Evolutionary conservation across 2,888 invertebrate genomes (phyloP).

Genomic region (Acrocera orbiculus): DNA sequence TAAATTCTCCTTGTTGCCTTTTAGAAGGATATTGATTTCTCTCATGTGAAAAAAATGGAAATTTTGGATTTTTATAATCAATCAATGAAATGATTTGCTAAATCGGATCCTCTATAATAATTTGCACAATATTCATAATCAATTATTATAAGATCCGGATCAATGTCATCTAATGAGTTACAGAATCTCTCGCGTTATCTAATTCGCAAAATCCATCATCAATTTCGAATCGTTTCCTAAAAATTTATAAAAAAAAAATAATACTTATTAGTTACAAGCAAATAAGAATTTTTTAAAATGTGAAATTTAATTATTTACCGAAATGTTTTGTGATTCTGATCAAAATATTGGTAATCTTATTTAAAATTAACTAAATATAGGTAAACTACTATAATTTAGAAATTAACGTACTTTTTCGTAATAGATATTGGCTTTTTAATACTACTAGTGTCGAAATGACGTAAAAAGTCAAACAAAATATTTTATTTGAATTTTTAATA

Average conservation of each 20-base stretch:
- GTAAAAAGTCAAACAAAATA: too few species aligned
- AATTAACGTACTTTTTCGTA: too few species aligned
- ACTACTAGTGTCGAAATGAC: too few species aligned
- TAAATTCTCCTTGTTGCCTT: conserved; percentile 39
- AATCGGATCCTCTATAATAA: conserved; percentile 81
- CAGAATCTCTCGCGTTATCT: conserved; percentile 24
- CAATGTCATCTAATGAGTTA: conserved; percentile 15
- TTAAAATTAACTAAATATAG: too few species aligned
- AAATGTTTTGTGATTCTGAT: too few species aligned
- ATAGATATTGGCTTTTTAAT: too few species aligned
- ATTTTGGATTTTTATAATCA: conserved; percentile 62
- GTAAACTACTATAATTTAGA: too few species aligned
- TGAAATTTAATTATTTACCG: too few species aligned
- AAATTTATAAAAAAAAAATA: conserved; percentile 4
- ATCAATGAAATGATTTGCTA: conserved; percentile 92
- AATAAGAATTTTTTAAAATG: too few species aligned
- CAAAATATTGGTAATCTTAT: too few species aligned
- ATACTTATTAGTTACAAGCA: not conserved
- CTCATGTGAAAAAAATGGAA: conserved; percentile 58
- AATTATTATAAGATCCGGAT: conserved; percentile 54
- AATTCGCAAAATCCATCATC: conserved; percentile 13
- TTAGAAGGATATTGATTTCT: conserved; percentile 52
- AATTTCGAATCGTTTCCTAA: conserved; percentile 14
- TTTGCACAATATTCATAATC: conserved; percentile 95
- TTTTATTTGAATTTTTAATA: too few species aligned